Conservation (phyloP, 2,888 invertebrate species). For the Meiosimyza decipiens region DNA sequence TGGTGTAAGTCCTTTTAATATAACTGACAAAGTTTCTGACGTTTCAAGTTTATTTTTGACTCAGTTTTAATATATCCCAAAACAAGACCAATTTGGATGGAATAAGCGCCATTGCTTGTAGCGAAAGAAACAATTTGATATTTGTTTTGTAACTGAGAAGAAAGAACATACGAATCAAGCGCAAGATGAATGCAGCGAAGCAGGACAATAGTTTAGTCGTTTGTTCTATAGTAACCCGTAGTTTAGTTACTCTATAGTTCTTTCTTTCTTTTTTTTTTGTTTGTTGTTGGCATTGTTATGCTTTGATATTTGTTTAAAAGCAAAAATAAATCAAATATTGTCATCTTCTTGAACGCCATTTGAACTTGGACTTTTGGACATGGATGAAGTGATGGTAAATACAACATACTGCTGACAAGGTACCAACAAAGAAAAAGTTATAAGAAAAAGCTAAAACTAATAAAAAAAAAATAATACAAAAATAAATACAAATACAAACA, state of each 20-base stretch:
- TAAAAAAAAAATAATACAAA: background rate
- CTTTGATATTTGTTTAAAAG: conserved; percentile 20
- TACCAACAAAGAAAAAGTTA: background rate
- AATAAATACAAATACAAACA: background rate
- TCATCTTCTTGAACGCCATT: conserved; percentile 10
- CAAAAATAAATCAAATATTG: conserved; percentile 29
- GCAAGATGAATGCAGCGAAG: background rate
- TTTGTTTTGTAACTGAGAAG: conserved; percentile 11
- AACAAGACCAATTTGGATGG: no score
- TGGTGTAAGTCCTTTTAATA: no score
- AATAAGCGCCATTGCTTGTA: no score
- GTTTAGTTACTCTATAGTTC: no score
- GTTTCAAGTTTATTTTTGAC: no score
- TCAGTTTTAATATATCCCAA: no score
- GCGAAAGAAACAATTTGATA: conserved; percentile 5
- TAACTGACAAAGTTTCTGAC: no score
- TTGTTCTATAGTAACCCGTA: no score
- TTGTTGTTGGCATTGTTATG: background rate
- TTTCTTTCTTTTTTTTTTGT: background rate
- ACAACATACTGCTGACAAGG: conserved; percentile 23
- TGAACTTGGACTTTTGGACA: conserved; percentile 11
- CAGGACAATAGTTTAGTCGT: background rate
- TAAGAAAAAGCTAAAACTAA: background rate
- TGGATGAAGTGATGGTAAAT: conserved; percentile 16
- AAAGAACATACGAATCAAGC: no score